phyloP scores from a whole-genome alignment of 2,113 vertebrate genomes.

The Copsychus sechellarum region DNA sequence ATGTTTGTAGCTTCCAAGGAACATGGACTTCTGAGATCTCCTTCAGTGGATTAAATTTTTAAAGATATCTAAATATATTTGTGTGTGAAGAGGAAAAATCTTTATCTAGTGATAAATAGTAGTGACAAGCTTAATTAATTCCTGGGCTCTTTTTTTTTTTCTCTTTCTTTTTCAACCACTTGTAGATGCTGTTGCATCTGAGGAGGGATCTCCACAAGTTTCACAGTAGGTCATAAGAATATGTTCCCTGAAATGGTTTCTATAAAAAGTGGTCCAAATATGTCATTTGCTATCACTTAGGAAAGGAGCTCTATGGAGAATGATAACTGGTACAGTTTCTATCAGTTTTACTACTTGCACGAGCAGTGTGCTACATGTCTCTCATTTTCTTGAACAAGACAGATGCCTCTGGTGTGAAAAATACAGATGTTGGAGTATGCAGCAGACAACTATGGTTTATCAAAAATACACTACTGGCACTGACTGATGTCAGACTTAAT shows the following conservation, averaged over 20 bases:
- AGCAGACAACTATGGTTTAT: slow-evolving; percentile 72
- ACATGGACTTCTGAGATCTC: not conserved
- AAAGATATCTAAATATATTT: not conserved
- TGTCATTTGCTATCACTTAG: slow-evolving; percentile 40
- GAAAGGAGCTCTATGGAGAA: slow-evolving; percentile 30
- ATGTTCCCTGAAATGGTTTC: slow-evolving; percentile 16
- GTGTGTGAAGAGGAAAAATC: not conserved
- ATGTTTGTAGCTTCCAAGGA: not conserved
- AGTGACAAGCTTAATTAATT: not conserved
- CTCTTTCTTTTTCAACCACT: not conserved
- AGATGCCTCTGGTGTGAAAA: slow-evolving; percentile 67
- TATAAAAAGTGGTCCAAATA: slow-evolving; percentile 56
- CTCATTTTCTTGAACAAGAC: slow-evolving; percentile 65
- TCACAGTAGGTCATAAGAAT: slow-evolving; percentile 16
- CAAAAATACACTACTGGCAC: slow-evolving; percentile 67
- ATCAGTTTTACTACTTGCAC: slow-evolving; percentile 60
- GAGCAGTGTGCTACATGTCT: slow-evolving; percentile 46
- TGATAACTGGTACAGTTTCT: slow-evolving; percentile 52
- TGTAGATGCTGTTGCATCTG: not conserved
- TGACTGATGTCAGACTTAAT: slow-evolving; percentile 69
- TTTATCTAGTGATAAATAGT: not conserved
- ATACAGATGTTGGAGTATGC: slow-evolving; percentile 65
- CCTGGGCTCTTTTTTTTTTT: not conserved
- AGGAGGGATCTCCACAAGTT: slow-evolving; percentile 4
- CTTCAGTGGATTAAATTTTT: not conserved